Evolutionary conservation across 2,113 vertebrate species (phyloP).

Genomic region (Pycnonotus jocosus): DNA sequence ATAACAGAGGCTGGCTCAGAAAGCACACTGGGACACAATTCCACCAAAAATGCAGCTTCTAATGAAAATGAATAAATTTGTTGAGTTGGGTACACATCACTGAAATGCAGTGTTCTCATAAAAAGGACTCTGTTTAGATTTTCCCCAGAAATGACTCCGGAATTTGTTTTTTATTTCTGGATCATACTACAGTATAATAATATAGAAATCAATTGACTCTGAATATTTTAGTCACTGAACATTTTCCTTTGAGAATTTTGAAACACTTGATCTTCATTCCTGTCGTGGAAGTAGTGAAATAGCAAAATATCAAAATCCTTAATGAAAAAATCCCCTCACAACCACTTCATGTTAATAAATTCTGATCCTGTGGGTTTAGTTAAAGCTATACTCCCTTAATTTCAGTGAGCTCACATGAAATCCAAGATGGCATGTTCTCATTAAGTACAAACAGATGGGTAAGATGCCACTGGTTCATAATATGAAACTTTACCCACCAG

Average conservation of each 20-base stretch:
- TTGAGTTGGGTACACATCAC: not conserved
- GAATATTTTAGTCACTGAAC: not conserved
- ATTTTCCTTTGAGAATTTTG: not conserved
- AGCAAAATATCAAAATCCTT: slow-evolving; percentile 10
- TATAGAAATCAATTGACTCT: not conserved
- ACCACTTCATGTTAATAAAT: not conserved
- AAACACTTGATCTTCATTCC: not conserved
- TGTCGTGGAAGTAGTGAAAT: not conserved
- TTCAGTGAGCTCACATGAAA: not conserved
- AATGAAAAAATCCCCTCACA: not conserved
- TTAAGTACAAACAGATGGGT: slow-evolving; percentile 20
- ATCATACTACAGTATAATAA: not conserved
- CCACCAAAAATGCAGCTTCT: not conserved
- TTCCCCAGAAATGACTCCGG: not conserved
- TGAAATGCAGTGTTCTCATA: not conserved
- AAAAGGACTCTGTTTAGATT: not conserved
- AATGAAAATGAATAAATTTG: not conserved
- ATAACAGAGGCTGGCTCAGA: not conserved
- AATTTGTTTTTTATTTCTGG: not conserved
- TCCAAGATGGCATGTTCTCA: not conserved
- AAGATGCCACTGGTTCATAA: not conserved
- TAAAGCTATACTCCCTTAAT: not conserved
- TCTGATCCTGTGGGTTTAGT: not conserved
- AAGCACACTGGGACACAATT: not conserved
- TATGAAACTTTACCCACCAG: not conserved